phyloP scores from a whole-genome alignment of 1,140 invertebrate species.

The Linepithema humile region DNA sequence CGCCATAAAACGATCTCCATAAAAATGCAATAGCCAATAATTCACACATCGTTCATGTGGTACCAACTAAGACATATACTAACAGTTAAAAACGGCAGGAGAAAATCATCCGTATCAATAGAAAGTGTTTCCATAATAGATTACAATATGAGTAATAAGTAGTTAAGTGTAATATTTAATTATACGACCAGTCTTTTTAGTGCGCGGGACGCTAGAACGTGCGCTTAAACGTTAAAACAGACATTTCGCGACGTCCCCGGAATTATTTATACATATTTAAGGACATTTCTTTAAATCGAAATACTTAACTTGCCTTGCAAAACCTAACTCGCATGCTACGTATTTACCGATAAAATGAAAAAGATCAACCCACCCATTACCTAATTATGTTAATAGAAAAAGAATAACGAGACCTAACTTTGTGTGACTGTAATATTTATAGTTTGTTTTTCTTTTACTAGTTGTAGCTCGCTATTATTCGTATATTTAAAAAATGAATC shows the following conservation, averaged over 20 bases:
- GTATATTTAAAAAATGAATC: slow-evolving; percentile 19
- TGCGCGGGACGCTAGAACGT: slow-evolving; percentile 74
- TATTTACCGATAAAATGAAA: slow-evolving; percentile 49
- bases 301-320: slow-evolving; percentile 60
- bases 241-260: slow-evolving; percentile 67
- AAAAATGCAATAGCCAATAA: slow-evolving; percentile 65
- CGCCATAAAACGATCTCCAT: no score
- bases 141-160: slow-evolving; percentile 73
- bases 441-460: slow-evolving; percentile 38
- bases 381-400: slow-evolving; percentile 74
- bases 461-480: slow-evolving; percentile 37
- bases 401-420: slow-evolving; percentile 46
- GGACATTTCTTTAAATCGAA: slow-evolving; percentile 62
- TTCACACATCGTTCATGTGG: slow-evolving; percentile 31
- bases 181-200: slow-evolving; percentile 83
- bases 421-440: slow-evolving; percentile 50
- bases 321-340: slow-evolving; percentile 53
- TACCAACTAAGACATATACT: slow-evolving; percentile 63
- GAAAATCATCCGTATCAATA: slow-evolving; percentile 63
- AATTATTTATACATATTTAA: slow-evolving; percentile 70
- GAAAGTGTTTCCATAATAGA: slow-evolving; percentile 58
- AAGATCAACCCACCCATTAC: slow-evolving; percentile 63
- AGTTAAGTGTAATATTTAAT: slow-evolving; percentile 80
- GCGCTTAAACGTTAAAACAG: slow-evolving; percentile 67
- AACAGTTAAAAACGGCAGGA: slow-evolving; percentile 59